Evolutionary conservation across 2,888 invertebrate species (phyloP).

Genomic region (Eristalis intricaria): DNA sequence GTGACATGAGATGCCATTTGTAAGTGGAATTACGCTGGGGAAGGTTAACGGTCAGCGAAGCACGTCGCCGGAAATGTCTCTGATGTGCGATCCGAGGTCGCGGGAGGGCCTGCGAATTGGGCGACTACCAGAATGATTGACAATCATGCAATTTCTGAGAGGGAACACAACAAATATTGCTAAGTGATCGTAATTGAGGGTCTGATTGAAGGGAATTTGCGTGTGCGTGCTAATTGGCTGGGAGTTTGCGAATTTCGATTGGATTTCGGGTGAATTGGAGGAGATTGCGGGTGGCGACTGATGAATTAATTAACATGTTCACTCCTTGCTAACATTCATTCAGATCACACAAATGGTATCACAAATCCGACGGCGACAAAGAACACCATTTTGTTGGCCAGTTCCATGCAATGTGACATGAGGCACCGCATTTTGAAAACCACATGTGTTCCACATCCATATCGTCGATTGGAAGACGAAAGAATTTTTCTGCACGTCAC

Average conservation of each 20-base stretch:
- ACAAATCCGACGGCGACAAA: too few relatives aligned
- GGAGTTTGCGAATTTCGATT: not conserved
- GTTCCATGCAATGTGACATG: too few relatives aligned
- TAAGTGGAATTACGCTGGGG: not conserved
- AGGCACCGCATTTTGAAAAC: too few relatives aligned
- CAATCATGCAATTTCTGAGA: not conserved
- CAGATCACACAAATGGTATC: too few relatives aligned
- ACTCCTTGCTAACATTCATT: too few relatives aligned
- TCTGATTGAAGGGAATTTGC: slow-evolving; percentile 15
- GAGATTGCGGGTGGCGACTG: too few relatives aligned
- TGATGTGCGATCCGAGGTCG: not conserved
- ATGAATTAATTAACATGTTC: not conserved
- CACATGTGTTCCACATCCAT: too few relatives aligned
- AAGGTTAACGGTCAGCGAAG: slow-evolving; percentile 49
- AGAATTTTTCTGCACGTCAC: too few relatives aligned
- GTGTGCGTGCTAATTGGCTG: slow-evolving; percentile 14
- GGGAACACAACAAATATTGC: not conserved
- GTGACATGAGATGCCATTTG: not conserved
- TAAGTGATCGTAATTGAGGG: slow-evolving; percentile 12
- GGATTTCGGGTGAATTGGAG: not conserved
- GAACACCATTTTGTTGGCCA: too few relatives aligned
- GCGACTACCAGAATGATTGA: slow-evolving; percentile 26
- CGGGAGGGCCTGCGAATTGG: slow-evolving; percentile 7
- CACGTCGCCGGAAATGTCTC: slow-evolving; percentile 36
- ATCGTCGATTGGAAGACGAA: too few relatives aligned